A percentile compares a stretch with the other conserved stretches of the same genome.
Evolutionary conservation across 2,113 vertebrate genomes (phyloP).

Genomic region (Clarias batrachus): DNA sequence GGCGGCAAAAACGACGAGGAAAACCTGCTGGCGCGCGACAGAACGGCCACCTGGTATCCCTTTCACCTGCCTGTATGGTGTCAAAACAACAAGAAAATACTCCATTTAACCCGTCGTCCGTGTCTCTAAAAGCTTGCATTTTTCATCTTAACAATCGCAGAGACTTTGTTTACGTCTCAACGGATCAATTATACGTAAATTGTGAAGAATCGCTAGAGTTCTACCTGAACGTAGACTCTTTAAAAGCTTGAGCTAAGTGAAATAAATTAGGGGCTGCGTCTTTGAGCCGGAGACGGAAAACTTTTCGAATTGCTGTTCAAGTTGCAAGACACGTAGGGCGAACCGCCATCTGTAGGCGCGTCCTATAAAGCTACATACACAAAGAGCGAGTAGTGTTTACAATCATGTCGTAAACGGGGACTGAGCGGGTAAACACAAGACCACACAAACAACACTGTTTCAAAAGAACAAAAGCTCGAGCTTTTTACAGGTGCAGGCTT

Average conservation of each 20-base stretch:
- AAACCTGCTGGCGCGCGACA: not conserved
- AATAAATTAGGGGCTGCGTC: not conserved
- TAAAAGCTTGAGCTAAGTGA: not conserved
- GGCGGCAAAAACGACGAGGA: not conserved
- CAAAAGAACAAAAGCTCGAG: conserved; percentile 14
- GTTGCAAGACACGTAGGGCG: conserved; percentile 6
- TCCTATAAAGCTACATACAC: conserved; percentile 38
- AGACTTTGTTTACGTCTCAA: not conserved
- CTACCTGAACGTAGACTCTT: not conserved
- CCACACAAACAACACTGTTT: not conserved
- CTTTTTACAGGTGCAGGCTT: not conserved
- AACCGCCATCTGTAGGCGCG: conserved; percentile 12
- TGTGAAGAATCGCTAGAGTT: not conserved
- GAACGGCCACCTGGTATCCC: not conserved
- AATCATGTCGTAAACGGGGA: conserved; percentile 16
- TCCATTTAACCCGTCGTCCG: not conserved
- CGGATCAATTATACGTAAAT: not conserved
- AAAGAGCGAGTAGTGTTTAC: conserved; percentile 38
- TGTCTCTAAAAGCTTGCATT: not conserved
- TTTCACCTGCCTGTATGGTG: not conserved
- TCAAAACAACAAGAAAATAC: not conserved
- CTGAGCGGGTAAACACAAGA: conserved; percentile 9
- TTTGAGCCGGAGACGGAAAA: conserved; percentile 25
- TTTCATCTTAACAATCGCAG: not conserved
- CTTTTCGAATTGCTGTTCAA: conserved; percentile 25